phyloP scores from a whole-genome alignment of 2,113 vertebrate genomes.

The Urocynchramus pylzowi region DNA sequence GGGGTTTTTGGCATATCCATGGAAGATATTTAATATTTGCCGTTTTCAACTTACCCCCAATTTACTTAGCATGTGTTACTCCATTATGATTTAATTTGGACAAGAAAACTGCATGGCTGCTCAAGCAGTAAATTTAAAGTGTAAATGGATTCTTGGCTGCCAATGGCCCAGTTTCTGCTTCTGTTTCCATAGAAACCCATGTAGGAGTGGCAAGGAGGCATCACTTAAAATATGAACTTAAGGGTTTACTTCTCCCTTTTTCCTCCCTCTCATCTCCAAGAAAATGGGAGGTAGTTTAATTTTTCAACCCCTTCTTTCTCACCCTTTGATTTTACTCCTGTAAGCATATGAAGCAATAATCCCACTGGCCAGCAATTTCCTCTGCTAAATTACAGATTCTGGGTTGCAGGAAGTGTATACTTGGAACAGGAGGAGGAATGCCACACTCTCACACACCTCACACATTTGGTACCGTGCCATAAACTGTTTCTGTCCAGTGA shows the following conservation, averaged over 20 bases:
- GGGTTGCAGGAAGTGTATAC: background rate
- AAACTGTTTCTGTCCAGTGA: background rate
- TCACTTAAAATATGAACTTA: conserved; percentile 61
- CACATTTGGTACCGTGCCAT: background rate
- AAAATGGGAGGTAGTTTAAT: background rate
- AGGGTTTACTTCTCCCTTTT: conserved; percentile 16
- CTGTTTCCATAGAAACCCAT: conserved; percentile 64
- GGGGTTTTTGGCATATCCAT: background rate
- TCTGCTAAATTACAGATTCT: background rate
- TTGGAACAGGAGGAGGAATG: background rate
- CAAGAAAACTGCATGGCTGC: conserved; percentile 56
- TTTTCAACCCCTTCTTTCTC: background rate
- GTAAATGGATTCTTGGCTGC: conserved; percentile 66
- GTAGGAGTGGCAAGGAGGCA: conserved; percentile 58
- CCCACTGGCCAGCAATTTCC: background rate
- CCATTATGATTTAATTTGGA: conserved; percentile 60
- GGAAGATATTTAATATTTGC: conserved; percentile 15
- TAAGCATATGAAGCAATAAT: background rate
- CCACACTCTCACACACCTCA: background rate
- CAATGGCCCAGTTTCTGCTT: conserved; percentile 61
- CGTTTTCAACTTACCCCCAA: conserved; percentile 22
- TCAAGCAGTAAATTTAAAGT: conserved; percentile 67
- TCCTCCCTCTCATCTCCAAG: conserved; percentile 14
- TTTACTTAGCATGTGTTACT: conserved; percentile 64
- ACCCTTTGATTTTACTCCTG: background rate